Evolutionary conservation across 2,113 vertebrate species (phyloP).

Genomic region (Gopherus flavomarginatus): DNA sequence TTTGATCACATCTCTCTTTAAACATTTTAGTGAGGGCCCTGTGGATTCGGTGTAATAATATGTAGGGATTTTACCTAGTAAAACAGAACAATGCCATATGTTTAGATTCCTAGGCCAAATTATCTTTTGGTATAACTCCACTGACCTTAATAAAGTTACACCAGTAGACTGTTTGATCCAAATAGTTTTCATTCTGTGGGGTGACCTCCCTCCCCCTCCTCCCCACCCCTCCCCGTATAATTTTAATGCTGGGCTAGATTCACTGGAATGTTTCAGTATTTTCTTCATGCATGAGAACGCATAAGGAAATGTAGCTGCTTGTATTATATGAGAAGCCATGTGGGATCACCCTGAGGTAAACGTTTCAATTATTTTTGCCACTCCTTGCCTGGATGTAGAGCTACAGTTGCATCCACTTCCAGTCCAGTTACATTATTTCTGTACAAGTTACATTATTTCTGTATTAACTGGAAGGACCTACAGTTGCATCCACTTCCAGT

Average conservation of each 20-base stretch:
- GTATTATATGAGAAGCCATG: background rate
- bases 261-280: background rate
- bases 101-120: conserved; percentile 43
- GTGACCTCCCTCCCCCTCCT: background rate
- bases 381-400: background rate
- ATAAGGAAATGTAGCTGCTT: background rate
- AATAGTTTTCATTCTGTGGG: background rate
- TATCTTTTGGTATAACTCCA: conserved; percentile 54
- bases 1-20: conserved; percentile 16
- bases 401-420: background rate
- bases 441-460: background rate
- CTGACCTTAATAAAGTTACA: background rate
- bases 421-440: background rate
- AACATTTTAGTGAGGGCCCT: conserved; percentile 43
- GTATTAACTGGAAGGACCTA: background rate
- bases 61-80: conserved; percentile 62
- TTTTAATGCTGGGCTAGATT: background rate
- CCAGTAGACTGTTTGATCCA: conserved; percentile 4
- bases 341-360: background rate
- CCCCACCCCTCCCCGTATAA: background rate
- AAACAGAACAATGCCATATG: conserved; percentile 69
- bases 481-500: background rate
- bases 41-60: conserved; percentile 58
- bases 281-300: background rate
- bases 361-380: background rate